Base-by-base conservation (phyloP, 1,140 invertebrate species). In the Leptonema lineaticorne region DNA sequence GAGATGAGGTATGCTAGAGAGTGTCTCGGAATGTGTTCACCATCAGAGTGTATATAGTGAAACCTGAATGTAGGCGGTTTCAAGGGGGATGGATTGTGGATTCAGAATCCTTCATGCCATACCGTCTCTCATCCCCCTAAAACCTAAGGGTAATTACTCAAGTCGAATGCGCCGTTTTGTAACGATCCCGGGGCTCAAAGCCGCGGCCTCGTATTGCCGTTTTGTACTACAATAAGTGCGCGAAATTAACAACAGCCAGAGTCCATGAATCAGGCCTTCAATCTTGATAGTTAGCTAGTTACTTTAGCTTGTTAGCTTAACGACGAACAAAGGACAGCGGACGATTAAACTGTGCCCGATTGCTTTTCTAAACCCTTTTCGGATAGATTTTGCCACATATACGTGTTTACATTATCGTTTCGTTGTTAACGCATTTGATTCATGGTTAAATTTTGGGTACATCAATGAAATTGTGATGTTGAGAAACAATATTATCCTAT, bases 201-300 rank as follows among this genome's bases (percentile, higher is more conserved):
- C 37, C 37, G n/a, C n/a, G 37, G 16, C 37, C 11, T 9, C 37
- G 37, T 14, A 41, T 41, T 14, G 16, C 37, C 37, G 37, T 41
- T 41, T 41, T 41, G 37, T 41, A 9, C 37, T 41, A 41, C 37
- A 41, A 41, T 41, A 16, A 41, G 37, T 41, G 37, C 37, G 37
- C 37, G 37, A 41, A 41, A 41, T 41, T 41, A 41, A 41, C 37
- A 41, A 41, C 37, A 41, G 37, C 37, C 37, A 41, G n/a, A n/a
- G 11, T 41, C 37, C 37, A 41, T 41, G 37, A 41, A 41, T 41
- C 37, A 41, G 11, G 2, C 11, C 37, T 9, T 41, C 16, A 41
- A 16, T 41, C 16, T 41, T 3, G 37, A 9, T 41, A 14, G 37
- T 41, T 41, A 41, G 37, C 16, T 41, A n/a, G 37, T 41, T 41